Conservation (phyloP, 2,797 vertebrate genomes). For the Darevskia nairensis region DNA sequence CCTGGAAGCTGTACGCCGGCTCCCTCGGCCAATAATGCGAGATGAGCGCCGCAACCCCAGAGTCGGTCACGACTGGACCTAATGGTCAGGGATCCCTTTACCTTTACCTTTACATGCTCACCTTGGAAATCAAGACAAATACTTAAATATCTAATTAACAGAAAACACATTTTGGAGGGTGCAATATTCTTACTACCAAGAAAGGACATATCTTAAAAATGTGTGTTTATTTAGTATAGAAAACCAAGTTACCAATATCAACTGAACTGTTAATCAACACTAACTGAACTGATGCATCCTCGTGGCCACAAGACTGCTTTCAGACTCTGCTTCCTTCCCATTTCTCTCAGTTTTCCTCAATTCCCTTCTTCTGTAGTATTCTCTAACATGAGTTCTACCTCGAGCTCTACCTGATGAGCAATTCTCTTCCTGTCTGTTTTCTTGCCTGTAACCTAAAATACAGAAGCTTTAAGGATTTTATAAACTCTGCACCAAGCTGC, state of each 20-base stretch:
- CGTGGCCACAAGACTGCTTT: constrained; percentile 32
- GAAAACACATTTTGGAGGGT: background rate
- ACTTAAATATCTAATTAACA: background rate
- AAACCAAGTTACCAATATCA: constrained; percentile 36
- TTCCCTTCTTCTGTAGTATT: constrained; percentile 30
- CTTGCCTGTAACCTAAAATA: constrained; percentile 45
- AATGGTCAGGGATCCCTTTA: no score
- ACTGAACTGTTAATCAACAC: constrained; percentile 19
- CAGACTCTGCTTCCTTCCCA: constrained; percentile 30
- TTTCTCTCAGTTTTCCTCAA: constrained; percentile 23
- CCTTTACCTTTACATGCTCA: background rate
- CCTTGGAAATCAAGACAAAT: background rate
- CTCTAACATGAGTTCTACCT: constrained; percentile 16
- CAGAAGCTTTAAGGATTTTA: constrained; percentile 33
- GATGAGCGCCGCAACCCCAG: no score
- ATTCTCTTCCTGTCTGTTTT: constrained; percentile 41
- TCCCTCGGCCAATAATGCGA: no score
- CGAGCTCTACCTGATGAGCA: constrained; percentile 39
- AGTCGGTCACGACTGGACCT: no score
- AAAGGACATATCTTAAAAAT: constrained; percentile 42
- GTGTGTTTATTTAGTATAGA: constrained; percentile 32
- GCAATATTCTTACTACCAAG: constrained; percentile 35
- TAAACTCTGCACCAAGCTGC: background rate
- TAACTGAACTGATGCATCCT: constrained; percentile 31
- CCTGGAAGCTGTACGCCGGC: no score